Evolutionary conservation across 2,797 vertebrate genomes (phyloP).

Genomic region (Threskiornis aethiopicus): DNA sequence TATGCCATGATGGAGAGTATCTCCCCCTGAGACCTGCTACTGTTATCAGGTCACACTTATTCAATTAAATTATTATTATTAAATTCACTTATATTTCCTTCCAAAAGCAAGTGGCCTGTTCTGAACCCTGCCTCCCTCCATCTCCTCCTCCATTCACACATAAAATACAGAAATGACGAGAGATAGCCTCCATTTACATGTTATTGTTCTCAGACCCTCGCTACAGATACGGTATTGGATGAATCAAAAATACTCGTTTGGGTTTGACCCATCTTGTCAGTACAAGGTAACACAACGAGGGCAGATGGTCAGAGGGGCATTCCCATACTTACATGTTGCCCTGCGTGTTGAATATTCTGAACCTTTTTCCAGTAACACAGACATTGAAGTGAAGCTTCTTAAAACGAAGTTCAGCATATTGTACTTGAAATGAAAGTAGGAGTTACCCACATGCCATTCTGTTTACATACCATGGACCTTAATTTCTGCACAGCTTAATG

Average conservation of each 20-base stretch:
- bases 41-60: neutral
- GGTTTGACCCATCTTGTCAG: neutral
- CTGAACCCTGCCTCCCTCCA: neutral
- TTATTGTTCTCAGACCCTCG: neutral
- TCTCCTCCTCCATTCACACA: accelerated
- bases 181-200: neutral
- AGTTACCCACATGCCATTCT: neutral
- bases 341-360: neutral
- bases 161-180: neutral
- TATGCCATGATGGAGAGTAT: too few species aligned
- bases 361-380: neutral
- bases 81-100: neutral
- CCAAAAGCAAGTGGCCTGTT: neutral
- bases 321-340: neutral
- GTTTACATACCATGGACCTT: neutral
- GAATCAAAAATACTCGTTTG: neutral
- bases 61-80: too few species aligned
- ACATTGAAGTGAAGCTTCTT: neutral
- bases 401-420: neutral
- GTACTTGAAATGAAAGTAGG: neutral
- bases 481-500: neutral
- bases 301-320: neutral
- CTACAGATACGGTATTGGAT: neutral
- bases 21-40: neutral
- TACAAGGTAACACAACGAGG: neutral